A percentile compares a stretch with the other conserved stretches of the same genome.
These are phyloP conservation scores for Pristionchus japonicus DNA, from an alignment of 2,888 invertebrate genomes.

Conservation along the genomic window DNA sequence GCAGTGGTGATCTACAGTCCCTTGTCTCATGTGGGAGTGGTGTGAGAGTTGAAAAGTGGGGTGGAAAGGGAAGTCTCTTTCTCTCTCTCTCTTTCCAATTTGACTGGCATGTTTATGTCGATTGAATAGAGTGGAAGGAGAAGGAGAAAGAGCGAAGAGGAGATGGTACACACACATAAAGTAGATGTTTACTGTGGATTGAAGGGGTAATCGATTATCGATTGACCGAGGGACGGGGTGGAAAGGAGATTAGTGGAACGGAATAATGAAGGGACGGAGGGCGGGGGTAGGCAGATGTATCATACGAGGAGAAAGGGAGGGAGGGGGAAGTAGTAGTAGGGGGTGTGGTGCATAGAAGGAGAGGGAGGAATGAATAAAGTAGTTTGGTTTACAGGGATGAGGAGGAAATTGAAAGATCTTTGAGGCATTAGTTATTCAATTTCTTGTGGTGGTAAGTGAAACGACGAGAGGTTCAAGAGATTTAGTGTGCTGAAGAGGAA, in stretches of 20 bases:
- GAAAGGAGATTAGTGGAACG: neutral
- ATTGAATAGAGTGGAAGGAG: conserved; percentile 12
- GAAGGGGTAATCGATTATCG: neutral
- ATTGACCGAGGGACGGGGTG: neutral
- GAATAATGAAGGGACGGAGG: neutral
- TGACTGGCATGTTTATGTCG: conserved; percentile 37
- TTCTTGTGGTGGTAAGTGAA: neutral
- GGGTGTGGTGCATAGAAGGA: neutral
- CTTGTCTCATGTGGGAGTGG: neutral
- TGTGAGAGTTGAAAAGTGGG: neutral
- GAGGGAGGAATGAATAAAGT: neutral
- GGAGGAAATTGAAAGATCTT: neutral
- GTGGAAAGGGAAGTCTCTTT: neutral
- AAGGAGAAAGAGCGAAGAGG: neutral
- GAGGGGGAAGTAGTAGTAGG: neutral
- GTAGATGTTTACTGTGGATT: conserved; percentile 27
- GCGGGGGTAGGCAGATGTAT: conserved; percentile 4
- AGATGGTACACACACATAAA: conserved; percentile 24
- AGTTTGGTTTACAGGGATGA: conserved; percentile 4
- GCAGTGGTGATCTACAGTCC: neutral
- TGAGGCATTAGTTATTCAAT: neutral
- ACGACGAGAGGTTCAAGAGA: neutral
- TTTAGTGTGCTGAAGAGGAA: too few species aligned
- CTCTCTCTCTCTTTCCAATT: neutral
- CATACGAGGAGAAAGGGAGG: neutral